Conservation (phyloP, 2,888 invertebrate species). For the Melikaiella ostensackeni region DNA sequence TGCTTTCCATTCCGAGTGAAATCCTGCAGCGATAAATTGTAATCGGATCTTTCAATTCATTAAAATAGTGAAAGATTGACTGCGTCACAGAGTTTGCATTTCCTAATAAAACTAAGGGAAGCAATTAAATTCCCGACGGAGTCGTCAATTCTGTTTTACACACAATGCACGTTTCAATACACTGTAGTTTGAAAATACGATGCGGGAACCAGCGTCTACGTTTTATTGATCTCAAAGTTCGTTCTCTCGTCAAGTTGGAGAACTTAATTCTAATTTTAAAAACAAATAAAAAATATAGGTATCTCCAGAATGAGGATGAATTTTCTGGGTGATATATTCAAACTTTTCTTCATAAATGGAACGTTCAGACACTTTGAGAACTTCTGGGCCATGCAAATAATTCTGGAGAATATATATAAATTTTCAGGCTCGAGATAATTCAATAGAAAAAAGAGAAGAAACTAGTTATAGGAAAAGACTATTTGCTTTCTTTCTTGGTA, state of each 20-base stretch:
- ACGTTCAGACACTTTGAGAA: background rate
- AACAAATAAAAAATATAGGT: background rate
- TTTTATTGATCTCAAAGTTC: constrained; percentile 4
- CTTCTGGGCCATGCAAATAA: background rate
- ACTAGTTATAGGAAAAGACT: constrained; percentile 7
- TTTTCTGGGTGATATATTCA: background rate
- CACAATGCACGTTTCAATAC: background rate
- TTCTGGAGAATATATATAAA: constrained; percentile 13
- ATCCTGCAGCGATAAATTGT: background rate
- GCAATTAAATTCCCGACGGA: background rate
- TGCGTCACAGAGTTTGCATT: background rate
- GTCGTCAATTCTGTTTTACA: background rate
- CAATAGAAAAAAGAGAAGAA: background rate
- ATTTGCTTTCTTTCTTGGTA: background rate
- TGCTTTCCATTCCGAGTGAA: background rate
- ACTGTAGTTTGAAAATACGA: background rate
- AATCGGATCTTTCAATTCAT: background rate
- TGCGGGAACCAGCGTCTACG: background rate
- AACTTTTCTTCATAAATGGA: background rate
- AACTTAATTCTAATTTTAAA: background rate
- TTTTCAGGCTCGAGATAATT: constrained; percentile 7
- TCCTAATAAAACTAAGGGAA: background rate
- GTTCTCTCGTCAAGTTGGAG: background rate
- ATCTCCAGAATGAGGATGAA: background rate
- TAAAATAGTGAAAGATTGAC: background rate